Conservation (phyloP, 2,888 invertebrate genomes). For the Polylopha cassiicola region DNA sequence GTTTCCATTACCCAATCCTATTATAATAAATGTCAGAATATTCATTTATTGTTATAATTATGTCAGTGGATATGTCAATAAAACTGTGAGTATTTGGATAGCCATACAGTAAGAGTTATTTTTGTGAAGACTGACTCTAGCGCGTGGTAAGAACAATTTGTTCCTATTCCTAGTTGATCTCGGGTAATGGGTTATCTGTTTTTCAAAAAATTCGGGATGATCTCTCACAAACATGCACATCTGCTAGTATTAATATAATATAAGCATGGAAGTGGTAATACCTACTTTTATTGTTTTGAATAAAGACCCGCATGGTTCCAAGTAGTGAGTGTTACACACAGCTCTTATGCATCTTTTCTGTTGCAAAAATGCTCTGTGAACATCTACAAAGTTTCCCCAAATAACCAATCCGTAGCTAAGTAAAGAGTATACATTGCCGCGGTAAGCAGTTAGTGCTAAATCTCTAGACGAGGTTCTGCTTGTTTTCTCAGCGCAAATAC, state of each 20-base stretch:
- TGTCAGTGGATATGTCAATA: too few species aligned
- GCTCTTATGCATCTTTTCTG: conserved; percentile 1
- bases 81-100: too few species aligned
- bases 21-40: too few species aligned
- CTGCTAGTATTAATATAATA: background rate
- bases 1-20: too few species aligned
- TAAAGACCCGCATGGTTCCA: background rate
- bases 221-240: background rate
- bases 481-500: background rate
- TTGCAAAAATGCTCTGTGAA: background rate
- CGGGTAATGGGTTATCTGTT: background rate
- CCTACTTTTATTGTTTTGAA: background rate
- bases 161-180: conserved; percentile 3
- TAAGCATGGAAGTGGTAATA: background rate
- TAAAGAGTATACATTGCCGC: background rate
- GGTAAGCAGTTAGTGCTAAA: background rate
- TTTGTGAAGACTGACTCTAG: background rate
- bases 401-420: background rate
- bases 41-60: too few species aligned
- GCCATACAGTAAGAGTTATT: background rate
- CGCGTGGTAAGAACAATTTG: background rate
- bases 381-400: background rate
- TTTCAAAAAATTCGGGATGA: background rate
- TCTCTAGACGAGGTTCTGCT: background rate
- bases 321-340: background rate